Conservation (phyloP, 2,888 invertebrate genomes). For the Clistopyga incitator region DNA sequence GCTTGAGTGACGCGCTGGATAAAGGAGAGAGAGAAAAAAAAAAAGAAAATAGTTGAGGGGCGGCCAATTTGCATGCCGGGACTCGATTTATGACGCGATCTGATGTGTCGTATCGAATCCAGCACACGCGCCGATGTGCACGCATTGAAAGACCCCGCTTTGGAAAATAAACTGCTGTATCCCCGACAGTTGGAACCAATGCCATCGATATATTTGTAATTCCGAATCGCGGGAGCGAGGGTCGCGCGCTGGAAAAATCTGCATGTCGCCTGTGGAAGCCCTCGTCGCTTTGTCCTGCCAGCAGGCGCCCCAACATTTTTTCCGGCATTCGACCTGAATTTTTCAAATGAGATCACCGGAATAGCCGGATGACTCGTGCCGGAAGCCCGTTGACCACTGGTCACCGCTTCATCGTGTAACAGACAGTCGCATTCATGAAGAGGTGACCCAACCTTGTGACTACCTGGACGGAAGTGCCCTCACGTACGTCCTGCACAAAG, state of each 20-base stretch:
- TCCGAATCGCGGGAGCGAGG: slow-evolving; percentile 12
- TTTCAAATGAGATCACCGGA: slow-evolving; percentile 65
- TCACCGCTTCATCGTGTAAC: slow-evolving; percentile 12
- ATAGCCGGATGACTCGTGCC: slow-evolving; percentile 54
- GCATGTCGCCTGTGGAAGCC: background rate
- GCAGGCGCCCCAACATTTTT: background rate
- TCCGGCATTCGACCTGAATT: slow-evolving; percentile 58
- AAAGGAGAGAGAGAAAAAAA: no score
- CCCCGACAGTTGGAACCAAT: slow-evolving; percentile 30
- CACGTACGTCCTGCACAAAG: slow-evolving; percentile 16
- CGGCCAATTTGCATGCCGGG: slow-evolving; percentile 63
- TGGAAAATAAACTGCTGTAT: slow-evolving; percentile 40
- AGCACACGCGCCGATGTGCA: slow-evolving; percentile 45
- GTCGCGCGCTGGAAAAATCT: background rate
- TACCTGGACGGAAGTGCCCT: slow-evolving; percentile 51
- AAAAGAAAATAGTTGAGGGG: slow-evolving; percentile 47
- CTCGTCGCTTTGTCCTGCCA: background rate
- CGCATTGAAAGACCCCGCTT: slow-evolving; percentile 40
- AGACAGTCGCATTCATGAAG: slow-evolving; percentile 55
- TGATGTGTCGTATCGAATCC: slow-evolving; percentile 61
- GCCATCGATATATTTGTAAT: slow-evolving; percentile 38
- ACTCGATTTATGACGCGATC: slow-evolving; percentile 66
- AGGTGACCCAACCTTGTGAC: slow-evolving; percentile 55
- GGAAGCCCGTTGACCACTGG: slow-evolving; percentile 59
- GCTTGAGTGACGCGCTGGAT: slow-evolving; percentile 39